These are phyloP conservation scores for Crioceris asparagi DNA, from an alignment of 2,888 invertebrate species.

Conservation along the genomic window DNA sequence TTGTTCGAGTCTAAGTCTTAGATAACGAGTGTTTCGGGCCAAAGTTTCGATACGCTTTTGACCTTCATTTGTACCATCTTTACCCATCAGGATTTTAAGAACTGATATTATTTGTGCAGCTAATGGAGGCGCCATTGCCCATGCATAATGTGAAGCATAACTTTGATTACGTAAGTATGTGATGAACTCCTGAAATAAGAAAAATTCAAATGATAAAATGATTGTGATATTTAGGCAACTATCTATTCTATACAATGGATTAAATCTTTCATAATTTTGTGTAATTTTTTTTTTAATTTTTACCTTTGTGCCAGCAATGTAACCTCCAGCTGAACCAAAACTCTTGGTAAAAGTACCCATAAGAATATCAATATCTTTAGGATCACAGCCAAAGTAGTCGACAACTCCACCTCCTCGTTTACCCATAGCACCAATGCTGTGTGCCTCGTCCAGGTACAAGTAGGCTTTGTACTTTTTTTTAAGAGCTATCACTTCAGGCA, in stretches of 20 bases:
- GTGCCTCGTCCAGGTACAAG: conserved; percentile 96
- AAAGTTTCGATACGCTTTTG: conserved; percentile 57
- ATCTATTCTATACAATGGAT: too few species aligned
- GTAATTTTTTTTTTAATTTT: neutral
- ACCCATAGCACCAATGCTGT: conserved; percentile 93
- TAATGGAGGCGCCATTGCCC: conserved; percentile 81
- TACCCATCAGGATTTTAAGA: conserved; percentile 78
- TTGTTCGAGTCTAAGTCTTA: conserved; percentile 65
- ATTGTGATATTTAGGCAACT: too few species aligned
- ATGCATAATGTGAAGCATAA: conserved; percentile 78
- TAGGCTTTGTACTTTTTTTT: conserved; percentile 94
- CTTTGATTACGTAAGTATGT: conserved; percentile 66
- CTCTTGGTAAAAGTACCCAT: conserved; percentile 99
- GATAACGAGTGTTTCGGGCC: conserved; percentile 73
- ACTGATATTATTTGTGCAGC: conserved; percentile 84
- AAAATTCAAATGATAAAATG: neutral
- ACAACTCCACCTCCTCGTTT: conserved; percentile 72
- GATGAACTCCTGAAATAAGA: conserved; percentile 52
- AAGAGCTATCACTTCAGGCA: conserved; percentile 77
- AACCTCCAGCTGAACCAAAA: conserved; percentile 94
- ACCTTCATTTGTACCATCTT: conserved; percentile 64
- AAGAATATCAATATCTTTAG: conserved; percentile 79
- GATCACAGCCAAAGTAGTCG: conserved; percentile 75
- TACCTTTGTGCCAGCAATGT: conserved; percentile 85
- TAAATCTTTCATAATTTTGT: neutral